Conservation (phyloP, 2,797 vertebrate species). For the Monodelphis domestica region DNA sequence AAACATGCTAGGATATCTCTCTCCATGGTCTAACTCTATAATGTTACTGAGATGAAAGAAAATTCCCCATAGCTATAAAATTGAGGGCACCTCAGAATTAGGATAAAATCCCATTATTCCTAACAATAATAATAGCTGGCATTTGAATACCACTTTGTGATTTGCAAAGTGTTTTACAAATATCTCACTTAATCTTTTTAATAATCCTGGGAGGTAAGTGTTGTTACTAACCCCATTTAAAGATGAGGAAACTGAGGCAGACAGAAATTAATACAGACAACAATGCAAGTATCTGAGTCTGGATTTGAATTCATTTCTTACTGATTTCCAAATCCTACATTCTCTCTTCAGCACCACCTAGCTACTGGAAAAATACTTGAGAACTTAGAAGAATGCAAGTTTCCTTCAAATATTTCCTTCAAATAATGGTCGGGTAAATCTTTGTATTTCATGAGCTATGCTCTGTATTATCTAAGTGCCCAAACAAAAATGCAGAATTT, state of each 20-base stretch:
- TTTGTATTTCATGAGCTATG: neutral
- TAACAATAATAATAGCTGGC: neutral
- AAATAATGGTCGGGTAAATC: neutral
- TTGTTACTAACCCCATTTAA: neutral
- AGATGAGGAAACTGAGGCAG: neutral
- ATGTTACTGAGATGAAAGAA: slow-evolving; percentile 33
- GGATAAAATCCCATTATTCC: neutral
- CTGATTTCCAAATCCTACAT: neutral
- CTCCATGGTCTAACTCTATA: neutral
- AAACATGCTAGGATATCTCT: neutral
- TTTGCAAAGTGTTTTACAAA: neutral
- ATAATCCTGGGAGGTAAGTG: neutral
- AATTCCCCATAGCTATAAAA: slow-evolving; percentile 17
- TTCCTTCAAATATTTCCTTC: neutral
- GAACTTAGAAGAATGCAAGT: neutral
- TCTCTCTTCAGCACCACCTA: neutral
- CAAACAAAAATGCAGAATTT: neutral
- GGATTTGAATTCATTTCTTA: neutral
- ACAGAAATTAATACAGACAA: neutral
- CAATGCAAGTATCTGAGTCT: neutral
- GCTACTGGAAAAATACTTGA: neutral
- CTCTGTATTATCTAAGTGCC: neutral
- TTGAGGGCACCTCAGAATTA: slow-evolving; percentile 44
- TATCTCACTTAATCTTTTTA: neutral
- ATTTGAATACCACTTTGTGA: neutral